phyloP scores from a whole-genome alignment of 1,140 invertebrate species.

The Drosophila leontia region DNA sequence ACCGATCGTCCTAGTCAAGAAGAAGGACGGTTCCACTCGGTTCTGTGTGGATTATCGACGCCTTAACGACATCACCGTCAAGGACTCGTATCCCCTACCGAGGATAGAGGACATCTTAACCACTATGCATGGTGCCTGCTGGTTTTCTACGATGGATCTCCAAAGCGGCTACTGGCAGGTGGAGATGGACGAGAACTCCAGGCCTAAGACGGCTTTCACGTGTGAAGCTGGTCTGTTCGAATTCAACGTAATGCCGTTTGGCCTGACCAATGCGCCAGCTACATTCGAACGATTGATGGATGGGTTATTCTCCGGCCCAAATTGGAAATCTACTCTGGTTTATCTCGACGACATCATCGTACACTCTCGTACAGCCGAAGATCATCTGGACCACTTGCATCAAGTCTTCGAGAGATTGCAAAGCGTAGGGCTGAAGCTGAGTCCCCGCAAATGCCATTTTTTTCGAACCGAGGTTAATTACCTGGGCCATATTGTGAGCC shows the following conservation, averaged over 20 bases:
- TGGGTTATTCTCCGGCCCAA: background rate
- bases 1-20: slow-evolving; percentile 85
- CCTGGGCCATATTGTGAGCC: too few species aligned
- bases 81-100: slow-evolving; percentile 86
- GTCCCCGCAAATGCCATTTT: background rate
- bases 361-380: background rate
- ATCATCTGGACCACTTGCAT: slow-evolving; percentile 5
- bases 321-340: slow-evolving; percentile 1
- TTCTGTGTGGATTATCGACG: slow-evolving; percentile 68
- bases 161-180: slow-evolving; percentile 25
- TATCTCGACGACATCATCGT: slow-evolving; percentile 32
- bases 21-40: slow-evolving; percentile 61
- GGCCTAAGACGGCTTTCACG: slow-evolving; percentile 12
- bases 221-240: slow-evolving; percentile 8
- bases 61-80: slow-evolving; percentile 60
- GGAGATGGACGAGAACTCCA: slow-evolving; percentile 1
- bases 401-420: slow-evolving; percentile 7
- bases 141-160: slow-evolving; percentile 21
- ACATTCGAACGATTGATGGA: slow-evolving; percentile 20
- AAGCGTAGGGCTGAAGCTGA: background rate
- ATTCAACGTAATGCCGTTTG: slow-evolving; percentile 27
- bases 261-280: slow-evolving; percentile 6
- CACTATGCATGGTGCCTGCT: slow-evolving; percentile 2
- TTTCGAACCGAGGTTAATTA: too few species aligned
- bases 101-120: slow-evolving; percentile 77